phyloP scores from a whole-genome alignment of 2,797 vertebrate genomes.

The Parambassis ranga region DNA sequence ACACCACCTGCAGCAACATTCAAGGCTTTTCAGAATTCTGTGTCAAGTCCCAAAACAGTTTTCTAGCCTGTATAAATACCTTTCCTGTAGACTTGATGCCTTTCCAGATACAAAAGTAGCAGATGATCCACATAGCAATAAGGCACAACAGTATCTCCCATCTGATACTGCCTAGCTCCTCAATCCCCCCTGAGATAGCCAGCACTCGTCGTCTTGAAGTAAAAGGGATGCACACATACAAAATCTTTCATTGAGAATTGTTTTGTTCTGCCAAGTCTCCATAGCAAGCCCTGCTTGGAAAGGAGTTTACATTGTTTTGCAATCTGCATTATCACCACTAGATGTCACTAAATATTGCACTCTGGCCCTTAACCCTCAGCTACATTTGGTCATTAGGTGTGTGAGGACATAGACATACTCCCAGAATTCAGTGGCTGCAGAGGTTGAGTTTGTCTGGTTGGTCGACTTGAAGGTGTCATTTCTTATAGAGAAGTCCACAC shows the following conservation, averaged over 20 bases:
- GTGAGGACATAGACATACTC: slow-evolving; percentile 73
- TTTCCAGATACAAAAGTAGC: slow-evolving; percentile 83
- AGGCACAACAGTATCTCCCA: slow-evolving; percentile 74
- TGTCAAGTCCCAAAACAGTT: neutral
- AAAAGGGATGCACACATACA: neutral
- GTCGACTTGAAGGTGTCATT: slow-evolving; percentile 48
- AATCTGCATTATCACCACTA: no score
- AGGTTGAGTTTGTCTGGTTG: slow-evolving; percentile 52
- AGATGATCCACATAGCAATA: slow-evolving; percentile 65
- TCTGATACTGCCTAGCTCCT: slow-evolving; percentile 73
- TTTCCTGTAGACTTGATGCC: slow-evolving; percentile 80
- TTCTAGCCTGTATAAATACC: slow-evolving; percentile 36
- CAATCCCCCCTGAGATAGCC: slow-evolving; percentile 75
- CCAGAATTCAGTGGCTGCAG: slow-evolving; percentile 80
- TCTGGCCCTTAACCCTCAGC: no score
- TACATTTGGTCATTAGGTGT: no score
- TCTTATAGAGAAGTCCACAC: slow-evolving; percentile 57
- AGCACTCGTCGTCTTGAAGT: slow-evolving; percentile 69
- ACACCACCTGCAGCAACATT: slow-evolving; percentile 71
- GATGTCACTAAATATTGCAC: no score
- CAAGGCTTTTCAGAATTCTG: neutral
- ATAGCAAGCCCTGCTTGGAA: no score
- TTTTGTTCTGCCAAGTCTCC: no score
- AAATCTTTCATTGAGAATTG: neutral
- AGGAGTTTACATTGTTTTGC: no score